phyloP scores from a whole-genome alignment of 2,113 vertebrate species.

The Pachypanchax playfairii region DNA sequence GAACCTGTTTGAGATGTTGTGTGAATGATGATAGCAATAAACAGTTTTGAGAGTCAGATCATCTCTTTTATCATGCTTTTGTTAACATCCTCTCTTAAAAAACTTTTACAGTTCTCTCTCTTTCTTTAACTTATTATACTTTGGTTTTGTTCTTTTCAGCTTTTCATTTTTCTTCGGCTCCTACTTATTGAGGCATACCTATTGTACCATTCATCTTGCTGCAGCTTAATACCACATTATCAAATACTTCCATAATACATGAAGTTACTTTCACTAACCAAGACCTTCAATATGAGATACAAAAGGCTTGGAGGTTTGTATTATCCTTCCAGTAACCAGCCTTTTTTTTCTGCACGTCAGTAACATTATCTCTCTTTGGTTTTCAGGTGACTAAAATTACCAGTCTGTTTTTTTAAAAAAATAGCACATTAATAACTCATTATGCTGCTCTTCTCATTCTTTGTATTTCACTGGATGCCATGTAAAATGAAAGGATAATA shows the following conservation, averaged over 20 bases:
- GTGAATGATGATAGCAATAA: background rate
- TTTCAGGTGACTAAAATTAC: too few relatives aligned
- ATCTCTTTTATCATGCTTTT: slow-evolving; percentile 5
- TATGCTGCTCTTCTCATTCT: too few relatives aligned
- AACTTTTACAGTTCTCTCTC: background rate
- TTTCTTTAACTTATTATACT: background rate
- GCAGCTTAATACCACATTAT: background rate
- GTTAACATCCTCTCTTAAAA: background rate
- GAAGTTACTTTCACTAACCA: background rate
- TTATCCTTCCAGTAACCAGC: background rate
- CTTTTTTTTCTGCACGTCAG: too few relatives aligned
- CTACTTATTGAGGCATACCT: background rate
- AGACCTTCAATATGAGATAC: background rate
- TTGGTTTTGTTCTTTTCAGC: background rate
- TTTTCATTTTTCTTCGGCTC: background rate
- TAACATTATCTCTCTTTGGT: too few relatives aligned
- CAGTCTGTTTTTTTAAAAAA: too few relatives aligned
- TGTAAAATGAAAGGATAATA: too few relatives aligned
- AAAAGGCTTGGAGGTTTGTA: background rate
- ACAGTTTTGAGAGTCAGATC: background rate
- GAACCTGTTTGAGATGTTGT: background rate
- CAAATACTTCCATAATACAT: background rate
- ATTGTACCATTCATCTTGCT: too few relatives aligned
- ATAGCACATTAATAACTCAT: too few relatives aligned
- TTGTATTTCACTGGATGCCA: too few relatives aligned